Evolutionary conservation across 2,113 vertebrate genomes (phyloP).

Genomic region (Sylvia atricapilla): DNA sequence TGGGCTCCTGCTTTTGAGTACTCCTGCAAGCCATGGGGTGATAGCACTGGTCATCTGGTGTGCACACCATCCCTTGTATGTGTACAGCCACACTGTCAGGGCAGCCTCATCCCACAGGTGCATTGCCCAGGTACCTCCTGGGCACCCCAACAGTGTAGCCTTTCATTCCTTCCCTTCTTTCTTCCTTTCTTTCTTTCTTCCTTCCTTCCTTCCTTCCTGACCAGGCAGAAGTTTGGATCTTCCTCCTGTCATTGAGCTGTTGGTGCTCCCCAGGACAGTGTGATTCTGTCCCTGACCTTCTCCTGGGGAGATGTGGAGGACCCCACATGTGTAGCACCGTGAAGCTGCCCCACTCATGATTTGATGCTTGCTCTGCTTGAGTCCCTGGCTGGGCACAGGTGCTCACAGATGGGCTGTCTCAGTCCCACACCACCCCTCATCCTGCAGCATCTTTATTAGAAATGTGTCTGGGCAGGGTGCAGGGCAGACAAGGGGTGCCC

Average conservation of each 20-base stretch:
- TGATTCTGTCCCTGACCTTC: not conserved
- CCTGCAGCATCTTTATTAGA: not conserved
- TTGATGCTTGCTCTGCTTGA: not conserved
- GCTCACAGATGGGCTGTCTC: rapidly evolving
- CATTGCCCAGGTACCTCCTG: not conserved
- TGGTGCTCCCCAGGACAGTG: not conserved
- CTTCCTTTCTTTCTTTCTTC: no score
- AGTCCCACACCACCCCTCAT: not conserved
- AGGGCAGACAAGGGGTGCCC: not conserved
- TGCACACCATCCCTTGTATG: not conserved
- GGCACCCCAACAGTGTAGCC: rapidly evolving
- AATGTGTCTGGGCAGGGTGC: not conserved
- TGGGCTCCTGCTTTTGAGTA: not conserved
- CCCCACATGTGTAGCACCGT: rapidly evolving
- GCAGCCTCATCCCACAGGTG: not conserved
- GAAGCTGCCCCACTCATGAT: not conserved
- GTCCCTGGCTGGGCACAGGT: not conserved
- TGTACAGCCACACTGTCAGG: not conserved
- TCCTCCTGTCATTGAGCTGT: not conserved
- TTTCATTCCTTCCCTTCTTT: not conserved
- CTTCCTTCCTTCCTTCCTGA: not conserved
- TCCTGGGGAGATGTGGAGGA: not conserved
- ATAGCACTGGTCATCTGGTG: not conserved
- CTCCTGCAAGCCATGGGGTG: not conserved
- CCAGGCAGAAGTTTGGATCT: not conserved